A percentile compares a stretch with the other conserved stretches of the same genome.
These are phyloP conservation scores for Drosophila demipolita DNA, from an alignment of 2,888 invertebrate genomes.

Conservation along the genomic window DNA sequence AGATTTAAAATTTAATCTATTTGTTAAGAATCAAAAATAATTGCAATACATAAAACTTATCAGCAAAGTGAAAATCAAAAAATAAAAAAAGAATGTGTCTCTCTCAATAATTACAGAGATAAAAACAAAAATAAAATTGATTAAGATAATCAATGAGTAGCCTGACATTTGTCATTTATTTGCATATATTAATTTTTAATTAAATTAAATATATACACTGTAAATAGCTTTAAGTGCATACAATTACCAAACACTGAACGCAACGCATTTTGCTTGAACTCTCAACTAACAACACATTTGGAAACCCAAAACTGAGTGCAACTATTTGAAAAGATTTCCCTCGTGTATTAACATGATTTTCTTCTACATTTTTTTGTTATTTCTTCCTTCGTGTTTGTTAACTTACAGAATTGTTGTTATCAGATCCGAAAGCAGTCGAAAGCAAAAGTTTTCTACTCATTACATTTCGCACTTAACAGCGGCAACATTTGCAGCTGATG, in stretches of 20 bases:
- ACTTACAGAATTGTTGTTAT: conserved; percentile 35
- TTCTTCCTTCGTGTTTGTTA: not conserved
- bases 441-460: conserved; percentile 63
- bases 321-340: conserved; percentile 35
- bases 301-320: conserved; percentile 2
- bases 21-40: not conserved
- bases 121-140: not conserved
- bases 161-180: not conserved
- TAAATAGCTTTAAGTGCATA: not conserved
- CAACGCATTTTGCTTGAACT: not conserved
- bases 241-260: not conserved
- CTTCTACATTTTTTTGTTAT: conserved; percentile 4
- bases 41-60: not conserved
- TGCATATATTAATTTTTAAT: not conserved
- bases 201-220: not conserved
- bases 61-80: not conserved
- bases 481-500: conserved; percentile 22
- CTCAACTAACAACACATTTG: not conserved
- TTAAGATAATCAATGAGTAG: not conserved
- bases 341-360: conserved; percentile 28
- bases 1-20: not conserved
- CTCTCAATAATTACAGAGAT: not conserved
- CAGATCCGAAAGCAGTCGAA: conserved; percentile 4
- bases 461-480: conserved; percentile 57
- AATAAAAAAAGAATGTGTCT: not conserved